Conservation (phyloP, 1,140 invertebrate species). For the Caerostris extrusa region DNA sequence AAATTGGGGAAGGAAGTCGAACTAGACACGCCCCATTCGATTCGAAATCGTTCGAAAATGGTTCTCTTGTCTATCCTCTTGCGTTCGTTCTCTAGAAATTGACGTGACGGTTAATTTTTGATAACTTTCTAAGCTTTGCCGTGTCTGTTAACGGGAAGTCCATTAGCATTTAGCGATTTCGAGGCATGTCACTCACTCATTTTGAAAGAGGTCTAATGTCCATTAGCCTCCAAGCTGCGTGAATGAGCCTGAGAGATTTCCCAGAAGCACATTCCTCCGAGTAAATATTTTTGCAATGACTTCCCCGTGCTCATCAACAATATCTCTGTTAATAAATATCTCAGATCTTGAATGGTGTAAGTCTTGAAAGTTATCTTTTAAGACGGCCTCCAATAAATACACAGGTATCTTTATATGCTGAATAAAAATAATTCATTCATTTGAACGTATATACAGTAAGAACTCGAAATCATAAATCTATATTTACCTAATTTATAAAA, state of each 20-base stretch:
- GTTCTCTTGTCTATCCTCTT: neutral
- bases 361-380: too few species aligned
- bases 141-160: neutral
- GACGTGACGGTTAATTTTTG: neutral
- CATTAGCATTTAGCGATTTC: neutral
- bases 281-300: conserved; percentile 7
- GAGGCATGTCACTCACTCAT: neutral
- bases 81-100: neutral
- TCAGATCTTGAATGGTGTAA: neutral
- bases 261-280: neutral
- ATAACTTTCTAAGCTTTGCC: neutral
- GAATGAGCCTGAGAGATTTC: neutral
- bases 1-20: neutral
- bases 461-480: too few species aligned
- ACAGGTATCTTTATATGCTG: too few species aligned
- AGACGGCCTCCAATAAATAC: too few species aligned
- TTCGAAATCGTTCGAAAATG: neutral
- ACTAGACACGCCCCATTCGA: neutral
- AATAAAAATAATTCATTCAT: too few species aligned
- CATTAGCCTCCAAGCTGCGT: neutral
- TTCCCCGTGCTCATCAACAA: neutral
- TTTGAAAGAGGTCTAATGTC: neutral
- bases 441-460: too few species aligned
- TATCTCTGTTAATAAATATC: neutral
- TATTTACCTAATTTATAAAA: too few species aligned